phyloP scores from a whole-genome alignment of 2,113 vertebrate species.

The Nicator chloris region DNA sequence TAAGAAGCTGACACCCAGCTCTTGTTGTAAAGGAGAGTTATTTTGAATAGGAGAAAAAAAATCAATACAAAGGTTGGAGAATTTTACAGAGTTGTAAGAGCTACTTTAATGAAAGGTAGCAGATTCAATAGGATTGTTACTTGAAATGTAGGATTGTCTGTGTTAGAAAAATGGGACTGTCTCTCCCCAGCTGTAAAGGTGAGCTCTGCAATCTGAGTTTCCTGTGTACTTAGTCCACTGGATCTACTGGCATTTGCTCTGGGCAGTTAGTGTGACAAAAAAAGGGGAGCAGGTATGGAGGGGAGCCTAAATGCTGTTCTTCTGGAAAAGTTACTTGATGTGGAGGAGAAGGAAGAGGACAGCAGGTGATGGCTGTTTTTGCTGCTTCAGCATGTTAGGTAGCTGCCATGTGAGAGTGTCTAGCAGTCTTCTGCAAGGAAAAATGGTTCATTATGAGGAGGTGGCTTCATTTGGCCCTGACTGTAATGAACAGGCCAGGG shows the following conservation, averaged over 20 bases:
- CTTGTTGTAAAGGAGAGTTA: conserved; percentile 61
- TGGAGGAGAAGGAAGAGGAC: not conserved
- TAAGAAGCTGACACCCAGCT: conserved; percentile 54
- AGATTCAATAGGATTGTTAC: conserved; percentile 48
- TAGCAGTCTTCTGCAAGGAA: not conserved
- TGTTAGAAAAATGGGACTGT: conserved; percentile 17
- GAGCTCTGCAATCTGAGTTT: not conserved
- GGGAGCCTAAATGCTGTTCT: not conserved
- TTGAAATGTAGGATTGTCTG: conserved; percentile 50
- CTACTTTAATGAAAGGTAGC: conserved; percentile 62
- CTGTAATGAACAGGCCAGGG: not conserved
- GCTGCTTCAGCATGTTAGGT: not conserved
- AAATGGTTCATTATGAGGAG: not conserved
- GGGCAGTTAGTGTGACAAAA: not conserved
- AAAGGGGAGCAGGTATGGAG: not conserved
- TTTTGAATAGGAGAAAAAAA: conserved; percentile 64
- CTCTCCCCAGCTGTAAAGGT: not conserved
- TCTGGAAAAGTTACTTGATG: not conserved
- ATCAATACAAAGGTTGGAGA: conserved; percentile 61
- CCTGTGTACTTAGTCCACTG: not conserved
- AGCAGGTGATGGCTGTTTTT: not conserved
- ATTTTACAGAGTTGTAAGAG: conserved; percentile 66
- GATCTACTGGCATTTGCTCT: not conserved
- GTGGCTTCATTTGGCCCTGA: not conserved
- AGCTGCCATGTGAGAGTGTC: not conserved